Percentiles rank a stretch among this genome's conserved stretches.
These are phyloP conservation scores for Protonibea diacanthus DNA, from an alignment of 2,797 vertebrate species.

Conservation along the genomic window DNA sequence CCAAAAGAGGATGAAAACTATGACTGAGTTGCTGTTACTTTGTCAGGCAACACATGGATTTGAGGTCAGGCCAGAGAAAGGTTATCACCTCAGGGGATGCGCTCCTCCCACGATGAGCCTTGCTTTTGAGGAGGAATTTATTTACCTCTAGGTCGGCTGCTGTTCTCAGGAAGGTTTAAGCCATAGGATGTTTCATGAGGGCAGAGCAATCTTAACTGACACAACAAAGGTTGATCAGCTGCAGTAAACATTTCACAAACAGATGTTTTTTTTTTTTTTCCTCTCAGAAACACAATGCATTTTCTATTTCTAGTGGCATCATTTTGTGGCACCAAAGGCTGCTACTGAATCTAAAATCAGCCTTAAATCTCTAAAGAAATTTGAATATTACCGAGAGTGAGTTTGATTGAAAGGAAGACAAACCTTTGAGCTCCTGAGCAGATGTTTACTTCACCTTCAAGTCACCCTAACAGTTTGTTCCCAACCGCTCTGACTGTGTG, in stretches of 20 bases:
- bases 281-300: background rate
- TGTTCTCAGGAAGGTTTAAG: conserved; percentile 26
- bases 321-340: background rate
- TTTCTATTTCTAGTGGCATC: background rate
- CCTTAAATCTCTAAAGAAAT: background rate
- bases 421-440: conserved; percentile 1
- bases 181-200: conserved; percentile 8
- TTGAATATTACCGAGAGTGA: background rate
- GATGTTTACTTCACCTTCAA: conserved; percentile 48
- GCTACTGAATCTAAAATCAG: conserved; percentile 3
- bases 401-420: conserved; percentile 14
- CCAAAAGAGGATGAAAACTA: background rate
- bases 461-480: conserved; percentile 24
- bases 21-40: background rate
- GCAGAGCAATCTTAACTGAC: conserved; percentile 22
- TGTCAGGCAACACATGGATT: conserved; percentile 32
- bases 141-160: conserved; percentile 35
- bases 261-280: too few relatives aligned
- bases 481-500: background rate
- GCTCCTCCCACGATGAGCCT: conserved; percentile 25
- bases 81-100: conserved; percentile 49
- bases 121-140: conserved; percentile 40
- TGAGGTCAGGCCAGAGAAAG: conserved; percentile 58
- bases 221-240: conserved; percentile 16
- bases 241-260: background rate